Conservation (phyloP, 2,797 vertebrate genomes). For the Hyperoplus immaculatus region DNA sequence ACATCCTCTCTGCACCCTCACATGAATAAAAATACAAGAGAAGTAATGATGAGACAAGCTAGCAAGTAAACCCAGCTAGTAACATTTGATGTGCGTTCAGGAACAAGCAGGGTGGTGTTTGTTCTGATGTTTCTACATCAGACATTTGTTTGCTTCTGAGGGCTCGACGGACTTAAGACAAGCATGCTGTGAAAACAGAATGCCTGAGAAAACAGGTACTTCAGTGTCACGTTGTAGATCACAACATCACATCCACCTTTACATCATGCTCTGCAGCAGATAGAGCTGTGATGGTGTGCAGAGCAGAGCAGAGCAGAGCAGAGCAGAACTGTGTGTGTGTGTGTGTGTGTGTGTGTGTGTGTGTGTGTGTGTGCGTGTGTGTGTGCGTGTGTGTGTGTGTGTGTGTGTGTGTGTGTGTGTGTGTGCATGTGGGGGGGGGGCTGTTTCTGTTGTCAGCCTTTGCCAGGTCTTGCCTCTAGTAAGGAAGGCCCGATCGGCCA, state of each 20-base stretch:
- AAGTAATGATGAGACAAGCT: neutral
- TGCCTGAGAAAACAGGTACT: constrained; percentile 31
- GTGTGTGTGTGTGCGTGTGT: constrained; percentile 8
- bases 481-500: constrained; percentile 59
- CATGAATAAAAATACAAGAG: neutral
- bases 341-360: constrained; percentile 22
- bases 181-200: neutral
- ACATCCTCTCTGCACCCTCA: constrained; percentile 5
- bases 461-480: constrained; percentile 64
- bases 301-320: neutral
- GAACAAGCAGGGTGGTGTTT: constrained; percentile 24
- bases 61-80: neutral
- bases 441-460: constrained; percentile 72
- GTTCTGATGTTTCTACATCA: constrained; percentile 13
- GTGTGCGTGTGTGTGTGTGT: constrained; percentile 16
- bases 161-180: constrained; percentile 16
- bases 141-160: neutral
- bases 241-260: constrained; percentile 27
- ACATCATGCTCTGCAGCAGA: constrained; percentile 20
- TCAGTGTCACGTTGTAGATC: constrained; percentile 6
- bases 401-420: constrained; percentile 3
- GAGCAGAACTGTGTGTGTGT: neutral
- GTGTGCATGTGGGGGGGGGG: neutral
- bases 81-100: neutral
- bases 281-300: constrained; percentile 23